Conservation (phyloP, 2,888 invertebrate genomes). For the Dyspetes luteomarginatus region DNA sequence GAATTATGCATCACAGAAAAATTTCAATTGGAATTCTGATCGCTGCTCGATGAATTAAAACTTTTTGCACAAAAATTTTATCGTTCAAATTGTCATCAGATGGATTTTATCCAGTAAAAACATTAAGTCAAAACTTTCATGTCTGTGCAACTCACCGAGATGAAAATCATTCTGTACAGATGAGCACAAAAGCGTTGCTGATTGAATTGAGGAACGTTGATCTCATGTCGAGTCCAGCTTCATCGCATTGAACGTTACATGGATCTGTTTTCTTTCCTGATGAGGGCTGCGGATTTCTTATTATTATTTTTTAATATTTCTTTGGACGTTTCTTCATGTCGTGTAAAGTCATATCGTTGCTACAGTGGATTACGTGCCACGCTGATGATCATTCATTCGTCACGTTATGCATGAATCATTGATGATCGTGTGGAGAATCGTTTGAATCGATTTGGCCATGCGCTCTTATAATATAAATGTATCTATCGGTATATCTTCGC, state of each 20-base stretch:
- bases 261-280: conserved; percentile 11
- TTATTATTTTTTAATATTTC: conserved; percentile 16
- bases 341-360: conserved; percentile 37
- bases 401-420: conserved; percentile 44
- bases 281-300: not conserved
- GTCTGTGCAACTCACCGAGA: not conserved
- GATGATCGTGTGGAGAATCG: conserved; percentile 57
- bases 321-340: conserved; percentile 8
- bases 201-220: conserved; percentile 43
- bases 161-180: not conserved
- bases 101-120: not conserved
- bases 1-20: no score
- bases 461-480: not conserved
- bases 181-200: conserved; percentile 11
- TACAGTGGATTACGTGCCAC: conserved; percentile 43
- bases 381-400: conserved; percentile 53
- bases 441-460: conserved; percentile 48
- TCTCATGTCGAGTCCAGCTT: conserved; percentile 37
- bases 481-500: not conserved
- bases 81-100: conserved; percentile 25
- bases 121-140: not conserved
- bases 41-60: no score
- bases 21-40: no score
- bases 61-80: not conserved
- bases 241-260: conserved; percentile 17